phyloP scores from a whole-genome alignment of 2,797 vertebrate genomes.

The Halcyon chelicuti region DNA sequence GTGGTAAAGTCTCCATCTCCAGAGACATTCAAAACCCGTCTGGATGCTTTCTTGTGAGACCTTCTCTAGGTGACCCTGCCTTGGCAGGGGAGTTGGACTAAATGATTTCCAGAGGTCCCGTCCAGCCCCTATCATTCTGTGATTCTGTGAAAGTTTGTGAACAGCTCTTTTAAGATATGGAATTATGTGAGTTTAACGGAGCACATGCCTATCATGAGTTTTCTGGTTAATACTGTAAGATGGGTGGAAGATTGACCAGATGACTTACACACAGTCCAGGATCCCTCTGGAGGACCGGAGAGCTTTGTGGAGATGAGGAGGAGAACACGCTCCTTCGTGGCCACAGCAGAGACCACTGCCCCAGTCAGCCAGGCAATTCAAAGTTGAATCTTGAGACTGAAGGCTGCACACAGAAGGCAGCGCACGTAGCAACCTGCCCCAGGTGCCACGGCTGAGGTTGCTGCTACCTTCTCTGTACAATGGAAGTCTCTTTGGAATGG shows the following conservation, averaged over 20 bases:
- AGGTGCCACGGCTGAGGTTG: rapidly evolving
- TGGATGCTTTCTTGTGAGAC: too few relatives aligned
- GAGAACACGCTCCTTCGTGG: rapidly evolving
- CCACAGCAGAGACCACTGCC: neutral
- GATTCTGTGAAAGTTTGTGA: neutral
- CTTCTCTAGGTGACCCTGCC: too few relatives aligned
- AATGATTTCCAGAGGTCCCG: too few relatives aligned
- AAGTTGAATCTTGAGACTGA: rapidly evolving
- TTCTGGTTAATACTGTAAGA: neutral
- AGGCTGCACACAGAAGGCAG: neutral
- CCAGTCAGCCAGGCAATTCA: neutral
- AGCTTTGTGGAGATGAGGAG: neutral
- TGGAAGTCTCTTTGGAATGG: neutral
- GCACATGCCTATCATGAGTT: neutral
- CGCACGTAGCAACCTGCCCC: rapidly evolving
- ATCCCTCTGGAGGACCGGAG: neutral
- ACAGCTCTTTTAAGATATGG: neutral
- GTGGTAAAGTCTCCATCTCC: too few relatives aligned
- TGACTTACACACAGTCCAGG: neutral
- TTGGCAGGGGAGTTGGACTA: too few relatives aligned
- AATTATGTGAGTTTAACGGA: neutral
- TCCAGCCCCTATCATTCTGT: too few relatives aligned
- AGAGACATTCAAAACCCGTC: too few relatives aligned
- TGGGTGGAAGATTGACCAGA: neutral
- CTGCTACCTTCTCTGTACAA: neutral